phyloP scores from a whole-genome alignment of 1,140 invertebrate species.

The Campoletis sonorensis region DNA sequence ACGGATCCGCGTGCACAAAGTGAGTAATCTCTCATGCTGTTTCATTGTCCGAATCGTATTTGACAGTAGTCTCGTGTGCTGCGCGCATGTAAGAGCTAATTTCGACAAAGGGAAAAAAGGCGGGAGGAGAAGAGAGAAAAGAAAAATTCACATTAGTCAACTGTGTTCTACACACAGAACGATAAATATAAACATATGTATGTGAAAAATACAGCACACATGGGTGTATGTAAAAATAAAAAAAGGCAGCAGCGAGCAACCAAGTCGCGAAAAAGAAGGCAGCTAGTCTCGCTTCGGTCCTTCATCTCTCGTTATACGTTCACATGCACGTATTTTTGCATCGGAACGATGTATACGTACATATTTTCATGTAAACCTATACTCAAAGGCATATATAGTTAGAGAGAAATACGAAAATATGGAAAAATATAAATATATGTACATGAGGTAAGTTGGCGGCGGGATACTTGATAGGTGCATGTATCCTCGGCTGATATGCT shows the following conservation, averaged over 20 bases:
- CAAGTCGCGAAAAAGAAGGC: slow-evolving; percentile 11
- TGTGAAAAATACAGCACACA: background rate
- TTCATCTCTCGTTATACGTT: slow-evolving; percentile 2
- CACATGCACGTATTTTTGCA: slow-evolving; percentile 12
- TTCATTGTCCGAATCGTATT: slow-evolving; percentile 10
- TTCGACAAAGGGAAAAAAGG: slow-evolving; percentile 23
- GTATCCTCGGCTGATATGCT: slow-evolving; percentile 17
- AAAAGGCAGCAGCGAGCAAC: slow-evolving; percentile 2
- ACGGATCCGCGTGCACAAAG: background rate
- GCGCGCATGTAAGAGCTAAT: slow-evolving; percentile 23
- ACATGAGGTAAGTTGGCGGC: background rate
- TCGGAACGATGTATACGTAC: background rate
- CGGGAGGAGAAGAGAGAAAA: background rate
- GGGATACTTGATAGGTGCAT: slow-evolving; percentile 8
- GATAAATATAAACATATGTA: slow-evolving; percentile 2
- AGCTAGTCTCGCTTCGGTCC: background rate
- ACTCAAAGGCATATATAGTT: too few relatives aligned
- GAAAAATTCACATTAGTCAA: slow-evolving; percentile 34
- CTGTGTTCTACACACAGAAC: background rate
- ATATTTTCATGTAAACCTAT: background rate
- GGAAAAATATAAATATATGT: too few relatives aligned
- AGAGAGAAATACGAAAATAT: too few relatives aligned
- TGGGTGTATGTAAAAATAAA: background rate
- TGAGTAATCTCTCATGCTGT: slow-evolving; percentile 11
- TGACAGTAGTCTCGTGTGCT: background rate